Percentiles rank a stretch among this genome's conserved stretches.
These are phyloP conservation scores for Tachina lurida DNA, from an alignment of 2,888 invertebrate species.

Conservation along the genomic window DNA sequence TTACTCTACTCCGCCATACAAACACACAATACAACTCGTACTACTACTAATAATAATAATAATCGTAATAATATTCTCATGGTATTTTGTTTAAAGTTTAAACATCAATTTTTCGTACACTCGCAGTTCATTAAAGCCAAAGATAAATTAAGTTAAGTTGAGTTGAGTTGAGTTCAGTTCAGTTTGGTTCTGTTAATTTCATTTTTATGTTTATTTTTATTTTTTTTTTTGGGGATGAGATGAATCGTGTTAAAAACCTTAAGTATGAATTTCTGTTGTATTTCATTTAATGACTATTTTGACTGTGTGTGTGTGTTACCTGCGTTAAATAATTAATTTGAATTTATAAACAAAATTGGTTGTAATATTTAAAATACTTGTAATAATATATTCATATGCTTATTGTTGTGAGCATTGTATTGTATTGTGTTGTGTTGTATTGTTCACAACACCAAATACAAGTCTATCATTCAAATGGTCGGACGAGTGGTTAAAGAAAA, in stretches of 20 bases:
- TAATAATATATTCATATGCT: slow-evolving; percentile 39
- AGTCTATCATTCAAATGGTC: slow-evolving; percentile 27
- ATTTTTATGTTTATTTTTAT: background rate
- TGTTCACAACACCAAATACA: background rate
- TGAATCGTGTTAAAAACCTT: slow-evolving; percentile 17
- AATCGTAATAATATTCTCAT: slow-evolving; percentile 22
- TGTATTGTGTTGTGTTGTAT: slow-evolving; percentile 12
- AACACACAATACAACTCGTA: background rate
- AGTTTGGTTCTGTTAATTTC: slow-evolving; percentile 18
- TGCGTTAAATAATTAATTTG: slow-evolving; percentile 51
- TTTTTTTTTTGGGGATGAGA: background rate
- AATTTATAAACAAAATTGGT: slow-evolving; percentile 30
- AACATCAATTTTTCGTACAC: slow-evolving; percentile 25
- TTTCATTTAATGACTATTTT: background rate
- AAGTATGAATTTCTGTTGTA: background rate
- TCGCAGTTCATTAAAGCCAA: slow-evolving; percentile 15
- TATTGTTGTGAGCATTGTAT: slow-evolving; percentile 3
- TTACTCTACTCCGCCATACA: slow-evolving; percentile 4
- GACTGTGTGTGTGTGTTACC: slow-evolving; percentile 9
- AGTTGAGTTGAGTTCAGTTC: slow-evolving; percentile 11
- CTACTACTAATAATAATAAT: background rate
- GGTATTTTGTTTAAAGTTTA: slow-evolving; percentile 34
- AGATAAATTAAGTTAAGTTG: slow-evolving; percentile 23
- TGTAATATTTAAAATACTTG: background rate
- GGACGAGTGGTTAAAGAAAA: slow-evolving; percentile 42